Base-by-base conservation (phyloP, 2,113 vertebrate species). In the Canis aureus region DNA sequence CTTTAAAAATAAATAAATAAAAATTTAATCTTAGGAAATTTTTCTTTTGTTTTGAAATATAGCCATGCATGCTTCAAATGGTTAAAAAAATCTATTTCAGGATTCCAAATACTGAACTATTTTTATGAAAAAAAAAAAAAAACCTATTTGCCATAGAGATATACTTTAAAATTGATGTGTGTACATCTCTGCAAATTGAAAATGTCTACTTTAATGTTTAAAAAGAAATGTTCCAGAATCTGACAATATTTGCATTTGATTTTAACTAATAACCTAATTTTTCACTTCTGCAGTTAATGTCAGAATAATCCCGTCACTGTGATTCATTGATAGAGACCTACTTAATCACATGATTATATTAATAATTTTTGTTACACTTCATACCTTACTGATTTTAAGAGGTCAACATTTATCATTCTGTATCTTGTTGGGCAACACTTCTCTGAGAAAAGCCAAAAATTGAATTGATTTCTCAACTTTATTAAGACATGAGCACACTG, bases 261-360 rank as follows among this genome's bases (percentile, higher is more conserved):
- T 98, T 98, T 98, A 95, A 29, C 96, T 98, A 98, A 98, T 38
- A 83, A 98, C 91, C 96, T 98, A 90, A 98, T 99, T 99, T 98
- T 98, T 98, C 98, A 99, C 12, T 92, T 66, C n/a, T 98, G 92
- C 80, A 93, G 96, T 93, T 98, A 97, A 98, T 97, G 1, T 0
- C 89, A 95, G 95, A 96, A 98, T 97, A 97, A 97, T 43, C 92
- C 84, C 96, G 83, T 98, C 98, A 94, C 91, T 93, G 79, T 95
- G 97, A 98, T 98, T 97, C 97, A 98, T 98, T 98, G 98, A 94
- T 22, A 96, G 69, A 95, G 96, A 95, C 19, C 78, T 80, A 91
- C 95, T 98, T 98, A 98, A 98, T 98, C 98, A 98, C 89, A 57
- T 85, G 16, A 83, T 84, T 97, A 64, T 93, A 97, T 97, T 98